phyloP scores from a whole-genome alignment of 2,113 vertebrate genomes.

The Centropus unirufus region DNA sequence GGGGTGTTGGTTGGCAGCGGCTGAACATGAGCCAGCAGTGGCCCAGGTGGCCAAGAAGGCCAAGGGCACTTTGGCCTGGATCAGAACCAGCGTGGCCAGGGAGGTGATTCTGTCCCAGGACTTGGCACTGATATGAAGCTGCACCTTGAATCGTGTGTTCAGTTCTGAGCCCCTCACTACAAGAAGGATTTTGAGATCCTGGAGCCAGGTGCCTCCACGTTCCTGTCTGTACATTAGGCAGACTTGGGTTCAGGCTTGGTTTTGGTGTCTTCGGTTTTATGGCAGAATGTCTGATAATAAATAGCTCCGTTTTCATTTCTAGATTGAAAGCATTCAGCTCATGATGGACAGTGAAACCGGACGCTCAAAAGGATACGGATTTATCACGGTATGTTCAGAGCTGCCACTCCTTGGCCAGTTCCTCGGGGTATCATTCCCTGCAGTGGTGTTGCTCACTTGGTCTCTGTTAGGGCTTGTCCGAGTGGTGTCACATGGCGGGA shows the following conservation, averaged over 20 bases:
- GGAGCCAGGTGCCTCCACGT: not conserved
- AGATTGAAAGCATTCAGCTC: constrained; percentile 98
- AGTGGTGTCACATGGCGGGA: not conserved
- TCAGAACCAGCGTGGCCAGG: too few relatives aligned
- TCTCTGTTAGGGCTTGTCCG: not conserved
- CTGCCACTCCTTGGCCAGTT: not conserved
- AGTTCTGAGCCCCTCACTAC: too few relatives aligned
- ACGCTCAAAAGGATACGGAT: constrained; percentile 95
- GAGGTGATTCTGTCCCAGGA: too few relatives aligned
- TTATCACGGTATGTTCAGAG: constrained; percentile 88
- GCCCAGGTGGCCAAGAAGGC: too few relatives aligned
- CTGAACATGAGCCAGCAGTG: too few relatives aligned
- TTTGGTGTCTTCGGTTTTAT: not conserved
- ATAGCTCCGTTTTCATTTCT: not conserved
- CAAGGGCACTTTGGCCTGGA: too few relatives aligned
- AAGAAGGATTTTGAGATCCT: too few relatives aligned
- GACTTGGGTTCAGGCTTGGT: not conserved
- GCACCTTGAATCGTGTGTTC: too few relatives aligned
- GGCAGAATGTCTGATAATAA: not conserved
- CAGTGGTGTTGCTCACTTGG: accelerated
- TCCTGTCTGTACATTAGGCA: not conserved
- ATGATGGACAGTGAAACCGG: constrained; percentile 98
- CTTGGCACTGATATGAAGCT: too few relatives aligned
- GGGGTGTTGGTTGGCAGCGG: too few relatives aligned
- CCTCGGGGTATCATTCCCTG: not conserved